These are phyloP conservation scores for Popillia japonica DNA, from an alignment of 1,140 invertebrate genomes.

Conservation along the genomic window DNA sequence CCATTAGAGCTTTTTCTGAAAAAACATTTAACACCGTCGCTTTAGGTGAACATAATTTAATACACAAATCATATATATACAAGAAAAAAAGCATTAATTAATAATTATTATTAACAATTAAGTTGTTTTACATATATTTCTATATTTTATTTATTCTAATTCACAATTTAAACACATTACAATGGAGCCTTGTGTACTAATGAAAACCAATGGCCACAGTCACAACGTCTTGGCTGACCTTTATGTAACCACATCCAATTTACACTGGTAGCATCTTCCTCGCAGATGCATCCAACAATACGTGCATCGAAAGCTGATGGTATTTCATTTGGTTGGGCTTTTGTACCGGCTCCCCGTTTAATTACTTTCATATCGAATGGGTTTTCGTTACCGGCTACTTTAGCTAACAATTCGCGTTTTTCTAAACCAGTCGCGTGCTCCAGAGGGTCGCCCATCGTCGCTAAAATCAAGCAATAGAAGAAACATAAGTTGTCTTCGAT, in stretches of 20 bases:
- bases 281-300: constrained; percentile 95
- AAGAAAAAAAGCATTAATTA: not conserved
- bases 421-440: constrained; percentile 94
- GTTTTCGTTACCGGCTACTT: constrained; percentile 87
- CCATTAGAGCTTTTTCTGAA: too few relatives aligned
- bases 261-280: constrained; percentile 85
- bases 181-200: constrained; percentile 74
- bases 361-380: constrained; percentile 86
- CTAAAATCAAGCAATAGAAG: constrained; percentile 56
- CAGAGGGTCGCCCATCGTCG: constrained; percentile 82
- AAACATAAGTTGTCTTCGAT: constrained; percentile 62
- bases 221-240: constrained; percentile 86
- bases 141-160: constrained; percentile 36
- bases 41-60: constrained; percentile 38
- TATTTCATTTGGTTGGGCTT: constrained; percentile 86
- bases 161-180: constrained; percentile 58
- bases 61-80: constrained; percentile 22
- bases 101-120: constrained; percentile 34
- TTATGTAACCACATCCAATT: constrained; percentile 93
- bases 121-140: constrained; percentile 26
- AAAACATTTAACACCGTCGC: too few relatives aligned
- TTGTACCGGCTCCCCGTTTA: constrained; percentile 83
- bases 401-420: constrained; percentile 85
- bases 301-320: constrained; percentile 88
- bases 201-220: constrained; percentile 96